Evolutionary conservation across 2,797 vertebrate genomes (phyloP).

Genomic region (Phoxinus dragarum): DNA sequence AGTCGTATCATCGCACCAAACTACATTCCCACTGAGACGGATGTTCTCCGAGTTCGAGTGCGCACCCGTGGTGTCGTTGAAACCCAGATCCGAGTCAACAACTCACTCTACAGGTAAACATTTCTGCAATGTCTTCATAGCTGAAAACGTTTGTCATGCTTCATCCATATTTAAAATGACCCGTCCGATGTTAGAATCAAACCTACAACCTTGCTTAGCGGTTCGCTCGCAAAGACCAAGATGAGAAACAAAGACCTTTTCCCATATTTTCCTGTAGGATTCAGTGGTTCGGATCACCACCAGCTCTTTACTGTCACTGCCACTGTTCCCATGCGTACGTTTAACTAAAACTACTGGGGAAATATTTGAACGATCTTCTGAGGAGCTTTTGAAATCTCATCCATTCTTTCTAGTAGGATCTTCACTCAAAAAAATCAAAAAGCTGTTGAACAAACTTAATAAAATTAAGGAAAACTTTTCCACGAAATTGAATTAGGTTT

Average conservation of each 20-base stretch:
- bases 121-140: not conserved
- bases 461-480: too few species aligned
- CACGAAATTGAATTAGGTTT: too few species aligned
- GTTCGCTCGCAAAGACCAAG: not conserved
- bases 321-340: not conserved
- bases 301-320: not conserved
- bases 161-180: not conserved
- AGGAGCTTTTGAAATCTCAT: not conserved
- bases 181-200: not conserved
- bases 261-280: not conserved
- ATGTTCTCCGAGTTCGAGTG: slow-evolving; percentile 79
- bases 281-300: not conserved
- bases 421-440: too few species aligned
- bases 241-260: not conserved
- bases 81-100: slow-evolving; percentile 75
- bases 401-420: too few species aligned
- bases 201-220: not conserved
- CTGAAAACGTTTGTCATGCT: not conserved
- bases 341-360: not conserved
- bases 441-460: too few species aligned
- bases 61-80: slow-evolving; percentile 78
- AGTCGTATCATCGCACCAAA: slow-evolving; percentile 74
- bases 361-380: not conserved
- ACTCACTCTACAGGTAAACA: slow-evolving; percentile 73
- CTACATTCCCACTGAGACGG: slow-evolving; percentile 74